Percentiles rank a stretch among this genome's conserved stretches.
Conservation (phyloP, 2,113 vertebrate genomes). For the Ibidorhyncha struthersii region DNA sequence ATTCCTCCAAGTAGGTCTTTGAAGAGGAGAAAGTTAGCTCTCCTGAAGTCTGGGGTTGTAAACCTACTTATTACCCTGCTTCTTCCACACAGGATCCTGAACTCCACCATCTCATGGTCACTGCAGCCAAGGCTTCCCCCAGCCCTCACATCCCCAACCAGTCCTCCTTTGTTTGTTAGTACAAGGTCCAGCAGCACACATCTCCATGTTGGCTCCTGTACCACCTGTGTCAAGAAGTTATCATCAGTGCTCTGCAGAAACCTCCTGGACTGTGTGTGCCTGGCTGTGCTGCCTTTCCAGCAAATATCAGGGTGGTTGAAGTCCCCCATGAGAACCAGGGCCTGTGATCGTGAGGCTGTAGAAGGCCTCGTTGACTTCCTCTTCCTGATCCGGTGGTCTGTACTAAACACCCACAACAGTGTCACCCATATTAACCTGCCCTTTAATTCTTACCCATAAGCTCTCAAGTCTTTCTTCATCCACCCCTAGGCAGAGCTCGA, state of each 20-base stretch:
- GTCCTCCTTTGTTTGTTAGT: not conserved
- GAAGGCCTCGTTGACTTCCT: not conserved
- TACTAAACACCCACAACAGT: not conserved
- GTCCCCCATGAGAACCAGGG: not conserved
- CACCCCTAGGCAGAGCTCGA: not conserved
- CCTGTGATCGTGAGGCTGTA: not conserved
- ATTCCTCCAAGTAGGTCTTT: not conserved
- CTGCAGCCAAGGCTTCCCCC: not conserved
- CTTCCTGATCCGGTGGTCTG: not conserved
- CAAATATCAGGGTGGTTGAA: not conserved
- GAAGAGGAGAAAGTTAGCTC: not conserved
- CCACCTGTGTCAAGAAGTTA: not conserved
- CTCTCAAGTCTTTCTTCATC: not conserved
- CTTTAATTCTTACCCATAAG: not conserved
- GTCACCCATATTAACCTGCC: not conserved
- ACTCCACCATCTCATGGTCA: not conserved
- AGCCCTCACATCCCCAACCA: not conserved
- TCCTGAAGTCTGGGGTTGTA: not conserved
- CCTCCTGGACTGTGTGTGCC: not conserved
- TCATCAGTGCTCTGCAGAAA: not conserved
- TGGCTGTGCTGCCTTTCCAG: not conserved
- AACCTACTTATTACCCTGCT: not conserved
- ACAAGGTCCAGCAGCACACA: not conserved
- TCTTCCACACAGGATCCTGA: not conserved
- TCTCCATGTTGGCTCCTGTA: not conserved